phyloP scores from a whole-genome alignment of 2,113 vertebrate genomes.

The Cyprinodon tularosa region DNA sequence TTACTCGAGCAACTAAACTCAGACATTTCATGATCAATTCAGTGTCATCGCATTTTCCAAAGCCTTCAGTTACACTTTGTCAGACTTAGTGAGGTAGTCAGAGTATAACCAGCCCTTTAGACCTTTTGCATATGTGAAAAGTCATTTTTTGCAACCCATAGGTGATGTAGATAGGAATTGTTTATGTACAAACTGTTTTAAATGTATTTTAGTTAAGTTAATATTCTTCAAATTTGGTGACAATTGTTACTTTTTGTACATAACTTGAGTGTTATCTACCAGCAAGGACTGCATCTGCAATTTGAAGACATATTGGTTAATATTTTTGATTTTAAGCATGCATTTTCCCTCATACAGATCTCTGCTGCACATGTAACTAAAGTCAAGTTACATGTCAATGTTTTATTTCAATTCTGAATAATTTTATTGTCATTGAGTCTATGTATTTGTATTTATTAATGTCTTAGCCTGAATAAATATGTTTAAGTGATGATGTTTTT shows the following conservation, averaged over 20 bases:
- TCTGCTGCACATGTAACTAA: slow-evolving; percentile 72
- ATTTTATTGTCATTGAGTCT: slow-evolving; percentile 51
- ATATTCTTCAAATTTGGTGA: slow-evolving; percentile 78
- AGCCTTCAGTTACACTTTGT: slow-evolving; percentile 6
- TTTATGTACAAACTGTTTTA: slow-evolving; percentile 64
- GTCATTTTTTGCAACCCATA: slow-evolving; percentile 32
- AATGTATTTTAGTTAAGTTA: slow-evolving; percentile 66
- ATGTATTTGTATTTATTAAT: slow-evolving; percentile 81
- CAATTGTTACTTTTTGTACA: slow-evolving; percentile 79
- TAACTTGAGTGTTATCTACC: slow-evolving; percentile 75
- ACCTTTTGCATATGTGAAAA: slow-evolving; percentile 59
- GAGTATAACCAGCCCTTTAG: not conserved
- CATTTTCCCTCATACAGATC: slow-evolving; percentile 45
- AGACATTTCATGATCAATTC: not conserved
- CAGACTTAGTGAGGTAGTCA: slow-evolving; percentile 7
- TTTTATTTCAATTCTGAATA: slow-evolving; percentile 60
- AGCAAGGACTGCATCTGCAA: slow-evolving; percentile 78
- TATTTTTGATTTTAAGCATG: slow-evolving; percentile 46
- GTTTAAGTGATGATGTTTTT: slow-evolving; percentile 62
- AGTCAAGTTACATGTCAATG: slow-evolving; percentile 66
- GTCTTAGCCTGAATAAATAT: slow-evolving; percentile 84
- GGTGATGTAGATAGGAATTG: slow-evolving; percentile 62
- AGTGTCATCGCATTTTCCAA: slow-evolving; percentile 3
- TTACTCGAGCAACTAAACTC: slow-evolving; percentile 6
- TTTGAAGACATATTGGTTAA: slow-evolving; percentile 77